Conservation (phyloP, 1,140 invertebrate genomes). For the Orchesella cincta region DNA sequence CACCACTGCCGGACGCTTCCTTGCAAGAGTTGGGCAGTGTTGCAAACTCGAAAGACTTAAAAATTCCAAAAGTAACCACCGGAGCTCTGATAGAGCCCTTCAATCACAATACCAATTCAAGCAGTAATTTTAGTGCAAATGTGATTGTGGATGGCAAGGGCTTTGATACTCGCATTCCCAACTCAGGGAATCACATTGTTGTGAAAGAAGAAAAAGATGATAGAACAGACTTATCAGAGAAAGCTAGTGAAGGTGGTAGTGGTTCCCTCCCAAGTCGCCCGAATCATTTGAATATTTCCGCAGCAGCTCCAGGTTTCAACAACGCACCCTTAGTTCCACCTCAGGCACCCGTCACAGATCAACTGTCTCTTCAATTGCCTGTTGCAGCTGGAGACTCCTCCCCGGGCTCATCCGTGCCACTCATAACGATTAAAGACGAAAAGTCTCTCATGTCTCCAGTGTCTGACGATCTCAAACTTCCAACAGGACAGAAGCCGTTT, state of each 20-base stretch:
- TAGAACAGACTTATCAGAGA: conserved; percentile 14
- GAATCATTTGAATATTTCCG: conserved; percentile 17
- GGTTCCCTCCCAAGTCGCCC: conserved; percentile 15
- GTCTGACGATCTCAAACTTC: conserved; percentile 42
- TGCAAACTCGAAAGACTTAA: not conserved
- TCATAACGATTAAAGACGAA: conserved; percentile 49
- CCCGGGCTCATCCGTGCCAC: conserved; percentile 14
- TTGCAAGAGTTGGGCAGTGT: conserved; percentile 14
- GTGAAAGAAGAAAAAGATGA: conserved; percentile 22
- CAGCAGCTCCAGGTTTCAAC: not conserved
- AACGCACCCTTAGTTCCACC: not conserved
- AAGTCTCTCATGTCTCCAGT: conserved; percentile 49
- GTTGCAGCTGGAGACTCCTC: not conserved
- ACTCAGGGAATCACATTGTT: not conserved
- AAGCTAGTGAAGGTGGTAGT: conserved; percentile 14
- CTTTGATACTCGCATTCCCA: conserved; percentile 2
- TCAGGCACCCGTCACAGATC: not conserved
- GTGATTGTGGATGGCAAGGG: conserved; percentile 7
- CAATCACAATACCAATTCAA: not conserved
- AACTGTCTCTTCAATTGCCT: conserved; percentile 29
- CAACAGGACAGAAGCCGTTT: conserved; percentile 5
- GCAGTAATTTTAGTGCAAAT: conserved; percentile 29
- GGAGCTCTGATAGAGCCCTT: not conserved
- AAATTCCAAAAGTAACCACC: conserved; percentile 23
- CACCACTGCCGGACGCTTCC: not conserved